A percentile compares a stretch with the other conserved stretches of the same genome.
These are phyloP conservation scores for Epinotia nisella DNA, from an alignment of 2,888 invertebrate species.

Conservation along the genomic window DNA sequence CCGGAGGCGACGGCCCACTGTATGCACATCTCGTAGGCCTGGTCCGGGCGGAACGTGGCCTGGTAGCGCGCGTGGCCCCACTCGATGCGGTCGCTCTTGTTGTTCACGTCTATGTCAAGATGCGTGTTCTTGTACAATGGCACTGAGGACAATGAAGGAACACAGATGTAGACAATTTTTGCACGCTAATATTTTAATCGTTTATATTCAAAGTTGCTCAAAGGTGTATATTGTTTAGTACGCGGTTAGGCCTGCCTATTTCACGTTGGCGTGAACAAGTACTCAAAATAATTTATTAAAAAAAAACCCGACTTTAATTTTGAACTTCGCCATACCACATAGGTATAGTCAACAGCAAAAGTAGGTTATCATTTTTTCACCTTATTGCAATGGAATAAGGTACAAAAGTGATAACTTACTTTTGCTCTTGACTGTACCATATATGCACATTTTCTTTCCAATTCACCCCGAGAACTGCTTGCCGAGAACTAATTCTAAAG, in stretches of 20 bases:
- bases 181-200: background rate
- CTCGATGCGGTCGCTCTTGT: slow-evolving; percentile 95
- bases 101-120: slow-evolving; percentile 92
- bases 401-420: too few species aligned
- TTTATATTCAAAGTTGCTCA: background rate
- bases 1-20: slow-evolving; percentile 99
- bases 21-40: slow-evolving; percentile 97
- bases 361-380: too few species aligned
- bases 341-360: too few species aligned
- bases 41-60: slow-evolving; percentile 93
- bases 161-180: background rate
- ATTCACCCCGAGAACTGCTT: too few species aligned
- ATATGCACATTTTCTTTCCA: too few species aligned
- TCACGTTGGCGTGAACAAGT: background rate
- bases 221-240: background rate
- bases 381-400: too few species aligned
- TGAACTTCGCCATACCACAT: too few species aligned
- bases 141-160: slow-evolving; percentile 60
- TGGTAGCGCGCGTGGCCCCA: slow-evolving; percentile 98
- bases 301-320: too few species aligned
- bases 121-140: slow-evolving; percentile 92
- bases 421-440: too few species aligned
- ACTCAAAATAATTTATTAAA: too few species aligned
- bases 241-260: too few species aligned
- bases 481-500: too few species aligned